Evolutionary conservation across 2,113 vertebrate species (phyloP), one percentile per base, ranked within the genome.

Genomic region (Hippotragus niger): DNA sequence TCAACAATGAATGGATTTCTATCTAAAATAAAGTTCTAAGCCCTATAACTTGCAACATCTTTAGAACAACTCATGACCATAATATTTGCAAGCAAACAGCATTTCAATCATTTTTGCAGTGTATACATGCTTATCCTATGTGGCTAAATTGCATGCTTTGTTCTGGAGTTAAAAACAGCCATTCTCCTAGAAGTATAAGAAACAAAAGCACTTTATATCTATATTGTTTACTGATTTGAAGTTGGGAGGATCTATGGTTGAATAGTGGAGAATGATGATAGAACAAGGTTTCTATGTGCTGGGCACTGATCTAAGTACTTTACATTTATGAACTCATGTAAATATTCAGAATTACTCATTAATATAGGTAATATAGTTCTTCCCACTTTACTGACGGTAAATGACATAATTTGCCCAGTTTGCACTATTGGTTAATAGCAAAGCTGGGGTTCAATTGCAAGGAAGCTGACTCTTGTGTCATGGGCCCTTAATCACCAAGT

Each of bases 11-110:
- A 50, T 62, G 87, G 52, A 92, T 83, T 90, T 64, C 16, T 87
- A n/a, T 67, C 80, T 95, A 81, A 92, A 83, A 91, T 84, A 89
- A 92, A 97, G 29, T 83, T 94, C 43, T 97, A 93, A 97, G 60
- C 16, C 74, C 31, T 80, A 29, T 83, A 95, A 93, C 29, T 80
- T 80, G 60, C 33, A 93, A 94, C 53, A 84, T 90, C 45, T 81
- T 91, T 95, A 94, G 90, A 91, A 88, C 7, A 87, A 76, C 16
- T 47, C 25, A 43, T 86, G 23, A 78, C 29, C n/a, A 86, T 90
- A 85, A 88, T 52, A 64, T 64, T 91, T 17, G n/a, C 7, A 90
- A 62, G 17, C 33, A 88, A 43, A 58, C 2, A 90, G n/a, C 23
- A 53, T 95, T 97, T 95, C 92, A 94, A 9, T 53, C 52, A n/a